These are phyloP conservation scores for Diabrotica virgifera DNA, from an alignment of 1,140 invertebrate species.

Conservation along the genomic window DNA sequence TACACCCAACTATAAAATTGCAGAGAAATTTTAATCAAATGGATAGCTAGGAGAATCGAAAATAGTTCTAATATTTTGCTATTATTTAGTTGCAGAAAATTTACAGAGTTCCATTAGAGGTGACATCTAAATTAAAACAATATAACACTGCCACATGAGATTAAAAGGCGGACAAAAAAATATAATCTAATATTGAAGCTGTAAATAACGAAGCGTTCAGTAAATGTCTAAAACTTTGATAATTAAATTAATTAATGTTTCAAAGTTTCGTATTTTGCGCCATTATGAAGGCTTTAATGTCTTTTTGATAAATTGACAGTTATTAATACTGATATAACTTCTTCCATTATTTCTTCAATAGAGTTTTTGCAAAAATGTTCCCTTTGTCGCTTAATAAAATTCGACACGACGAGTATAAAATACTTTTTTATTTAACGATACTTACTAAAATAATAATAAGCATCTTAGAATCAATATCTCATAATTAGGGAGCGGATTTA, in stretches of 20 bases:
- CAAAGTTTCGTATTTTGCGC: slow-evolving; percentile 36
- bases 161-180: slow-evolving; percentile 22
- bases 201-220: slow-evolving; percentile 37
- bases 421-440: too few species aligned
- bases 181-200: slow-evolving; percentile 33
- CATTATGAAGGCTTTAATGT: slow-evolving; percentile 37
- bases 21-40: too few species aligned
- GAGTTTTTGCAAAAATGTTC: too few species aligned
- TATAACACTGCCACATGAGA: slow-evolving; percentile 14
- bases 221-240: slow-evolving; percentile 40
- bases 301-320: slow-evolving; percentile 45
- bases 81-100: background rate
- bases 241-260: slow-evolving; percentile 45
- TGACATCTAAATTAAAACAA: slow-evolving; percentile 15
- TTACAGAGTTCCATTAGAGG: slow-evolving; percentile 8
- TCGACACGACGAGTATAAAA: too few species aligned
- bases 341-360: slow-evolving; percentile 3
- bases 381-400: too few species aligned
- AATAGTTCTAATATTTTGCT: background rate
- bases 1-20: too few species aligned
- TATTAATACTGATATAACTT: slow-evolving; percentile 39
- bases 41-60: background rate
- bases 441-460: too few species aligned
- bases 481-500: too few species aligned
- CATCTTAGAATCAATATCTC: too few species aligned